Conservation (phyloP, 2,113 vertebrate species). For the Misgurnus mizolepis region DNA sequence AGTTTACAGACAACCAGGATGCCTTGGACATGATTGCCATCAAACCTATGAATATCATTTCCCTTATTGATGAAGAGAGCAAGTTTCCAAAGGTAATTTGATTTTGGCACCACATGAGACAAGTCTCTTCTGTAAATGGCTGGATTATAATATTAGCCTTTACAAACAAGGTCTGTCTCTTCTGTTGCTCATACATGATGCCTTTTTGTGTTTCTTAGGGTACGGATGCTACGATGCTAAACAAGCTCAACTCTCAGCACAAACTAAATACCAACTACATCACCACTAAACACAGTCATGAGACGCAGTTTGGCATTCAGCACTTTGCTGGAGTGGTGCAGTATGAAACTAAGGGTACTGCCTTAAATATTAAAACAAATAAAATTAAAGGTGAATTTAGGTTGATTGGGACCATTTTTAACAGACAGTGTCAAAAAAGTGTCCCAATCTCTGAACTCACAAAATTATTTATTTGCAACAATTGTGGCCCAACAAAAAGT, state of each 20-base stretch:
- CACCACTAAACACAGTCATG: slow-evolving; percentile 91
- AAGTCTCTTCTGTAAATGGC: too few relatives aligned
- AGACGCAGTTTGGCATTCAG: slow-evolving; percentile 97
- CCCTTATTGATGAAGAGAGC: slow-evolving; percentile 98
- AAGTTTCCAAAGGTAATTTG: slow-evolving; percentile 90
- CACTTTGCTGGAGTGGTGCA: slow-evolving; percentile 95
- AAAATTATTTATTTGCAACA: too few relatives aligned
- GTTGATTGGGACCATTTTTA: too few relatives aligned
- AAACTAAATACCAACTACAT: slow-evolving; percentile 92
- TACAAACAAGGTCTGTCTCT: not conserved
- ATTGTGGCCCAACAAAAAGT: too few relatives aligned
- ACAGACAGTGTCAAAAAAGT: too few relatives aligned
- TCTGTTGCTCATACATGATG: not conserved
- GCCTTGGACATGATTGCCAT: slow-evolving; percentile 98
- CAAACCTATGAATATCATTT: slow-evolving; percentile 99
- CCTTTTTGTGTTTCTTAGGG: slow-evolving; percentile 73
- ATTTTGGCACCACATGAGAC: not conserved
- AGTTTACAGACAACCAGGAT: slow-evolving; percentile 98
- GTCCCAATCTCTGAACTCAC: too few relatives aligned
- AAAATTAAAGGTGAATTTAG: too few relatives aligned
- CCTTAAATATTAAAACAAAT: too few relatives aligned
- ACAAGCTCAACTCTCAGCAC: slow-evolving; percentile 96
- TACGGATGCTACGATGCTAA: slow-evolving; percentile 92
- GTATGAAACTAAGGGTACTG: slow-evolving; percentile 90
- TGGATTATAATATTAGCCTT: too few relatives aligned